A percentile compares a stretch with the other conserved stretches of the same genome.
Conservation (phyloP, 1,140 invertebrate genomes). For the Papilio dardanus region DNA sequence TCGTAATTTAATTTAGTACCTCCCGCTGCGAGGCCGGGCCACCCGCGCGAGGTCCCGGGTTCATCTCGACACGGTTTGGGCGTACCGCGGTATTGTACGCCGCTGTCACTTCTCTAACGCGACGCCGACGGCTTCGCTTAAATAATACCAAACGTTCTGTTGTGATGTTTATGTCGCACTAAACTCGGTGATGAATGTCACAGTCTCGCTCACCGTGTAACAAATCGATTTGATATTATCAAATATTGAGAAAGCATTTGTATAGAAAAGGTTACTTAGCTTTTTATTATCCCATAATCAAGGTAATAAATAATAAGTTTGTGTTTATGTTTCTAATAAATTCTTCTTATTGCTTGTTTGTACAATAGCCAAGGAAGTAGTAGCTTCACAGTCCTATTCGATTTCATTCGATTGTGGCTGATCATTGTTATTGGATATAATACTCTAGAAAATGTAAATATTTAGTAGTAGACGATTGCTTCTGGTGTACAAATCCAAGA, state of each 20-base stretch:
- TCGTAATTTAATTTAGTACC: slow-evolving; percentile 46
- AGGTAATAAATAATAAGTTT: neutral
- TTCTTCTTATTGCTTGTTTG: neutral
- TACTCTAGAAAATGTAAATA: neutral
- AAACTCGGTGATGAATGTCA: slow-evolving; percentile 6
- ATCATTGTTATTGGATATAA: too few species aligned
- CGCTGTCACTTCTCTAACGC: slow-evolving; percentile 36
- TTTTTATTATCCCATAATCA: slow-evolving; percentile 14
- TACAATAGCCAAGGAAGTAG: neutral
- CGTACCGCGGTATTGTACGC: slow-evolving; percentile 43
- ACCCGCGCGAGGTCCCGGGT: slow-evolving; percentile 44
- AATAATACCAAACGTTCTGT: slow-evolving; percentile 26
- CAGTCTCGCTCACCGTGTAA: slow-evolving; percentile 1
- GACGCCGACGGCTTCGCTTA: slow-evolving; percentile 1
- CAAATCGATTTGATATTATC: slow-evolving; percentile 24
- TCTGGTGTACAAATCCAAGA: neutral
- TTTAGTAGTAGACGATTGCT: neutral
- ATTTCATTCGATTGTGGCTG: neutral
- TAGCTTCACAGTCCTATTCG: neutral
- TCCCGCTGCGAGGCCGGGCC: slow-evolving; percentile 21
- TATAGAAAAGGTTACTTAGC: neutral
- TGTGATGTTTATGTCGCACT: slow-evolving; percentile 26
- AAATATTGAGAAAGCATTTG: slow-evolving; percentile 1
- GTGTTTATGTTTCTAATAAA: neutral
- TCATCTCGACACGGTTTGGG: slow-evolving; percentile 56